phyloP scores from a whole-genome alignment of 2,888 invertebrate genomes.

The Agonopterix heracliana region DNA sequence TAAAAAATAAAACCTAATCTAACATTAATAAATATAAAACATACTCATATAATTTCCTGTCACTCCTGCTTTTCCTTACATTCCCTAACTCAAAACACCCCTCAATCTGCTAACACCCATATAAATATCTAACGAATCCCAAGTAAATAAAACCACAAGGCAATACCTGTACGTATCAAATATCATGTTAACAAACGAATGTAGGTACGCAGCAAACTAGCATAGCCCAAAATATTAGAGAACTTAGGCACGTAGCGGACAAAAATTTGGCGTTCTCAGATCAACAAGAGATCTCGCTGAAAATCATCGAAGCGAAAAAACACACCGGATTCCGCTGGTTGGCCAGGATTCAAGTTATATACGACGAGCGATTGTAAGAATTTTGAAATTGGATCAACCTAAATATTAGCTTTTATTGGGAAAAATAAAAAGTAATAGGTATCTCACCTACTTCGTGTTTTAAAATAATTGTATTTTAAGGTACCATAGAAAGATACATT shows the following conservation, averaged over 20 bases:
- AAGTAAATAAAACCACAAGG: constrained; percentile 26
- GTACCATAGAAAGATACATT: too few relatives aligned
- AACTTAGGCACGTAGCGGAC: constrained; percentile 57
- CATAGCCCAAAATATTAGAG: constrained; percentile 44
- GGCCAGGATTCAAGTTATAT: constrained; percentile 11
- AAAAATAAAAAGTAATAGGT: too few relatives aligned
- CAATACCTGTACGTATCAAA: constrained; percentile 8
- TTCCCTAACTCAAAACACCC: too few relatives aligned
- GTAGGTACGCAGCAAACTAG: constrained; percentile 32
- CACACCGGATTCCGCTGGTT: constrained; percentile 43
- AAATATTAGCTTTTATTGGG: too few relatives aligned
- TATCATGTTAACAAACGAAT: constrained; percentile 33
- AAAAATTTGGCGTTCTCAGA: constrained; percentile 66
- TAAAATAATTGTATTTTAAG: too few relatives aligned
- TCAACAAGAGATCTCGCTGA: constrained; percentile 67
- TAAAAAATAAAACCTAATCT: too few relatives aligned
- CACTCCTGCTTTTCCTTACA: too few relatives aligned
- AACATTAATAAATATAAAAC: too few relatives aligned
- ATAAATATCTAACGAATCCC: constrained; percentile 22
- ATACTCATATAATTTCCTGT: too few relatives aligned
- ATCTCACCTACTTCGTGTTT: too few relatives aligned
- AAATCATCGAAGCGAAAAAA: constrained; percentile 66
- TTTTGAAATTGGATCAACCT: too few relatives aligned
- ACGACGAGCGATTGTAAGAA: background rate
- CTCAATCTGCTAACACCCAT: too few relatives aligned